Base-by-base conservation (phyloP, 2,113 vertebrate genomes). In the Ondatra zibethicus region DNA sequence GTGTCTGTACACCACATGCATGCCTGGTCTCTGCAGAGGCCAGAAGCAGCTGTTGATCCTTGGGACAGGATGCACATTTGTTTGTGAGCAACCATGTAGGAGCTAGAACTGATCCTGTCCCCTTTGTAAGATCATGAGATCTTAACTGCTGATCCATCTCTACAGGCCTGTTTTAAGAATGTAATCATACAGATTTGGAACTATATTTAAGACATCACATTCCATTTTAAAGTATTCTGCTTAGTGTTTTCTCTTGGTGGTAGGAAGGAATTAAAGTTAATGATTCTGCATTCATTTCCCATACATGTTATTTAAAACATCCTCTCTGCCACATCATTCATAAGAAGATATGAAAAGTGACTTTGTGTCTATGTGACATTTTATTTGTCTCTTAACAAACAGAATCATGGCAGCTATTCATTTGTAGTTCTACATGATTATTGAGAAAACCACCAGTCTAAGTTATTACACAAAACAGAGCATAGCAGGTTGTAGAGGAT, bases 391-490 rank as follows among this genome's bases (percentile, higher is more conserved):
- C 45, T 92, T 45, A 88, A 93, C n/a, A 96, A 93, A 87, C 25
- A 95, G 91, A 97, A 92, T 47, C 45, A 75, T 68, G 47, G 68
- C 55, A 77, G 72, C 92, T 96, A 89, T 81, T 94, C 85, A 70
- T 93, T 95, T 45, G 68, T 89, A 93, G 92, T 95, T 96, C 88
- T 93, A 96, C 13, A 23, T 47, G 36, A 91, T 94, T 97, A 87
- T 91, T 96, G 61, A 96, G 66, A 92, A 95, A 96, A 93, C 92
- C 73, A 89, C 36, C n/a, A 92, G 63, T 92, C 66, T 93, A 94
- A 89, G 47, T 87, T 87, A 84, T 93, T 91, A 75, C 63, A 89
- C 70, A 75, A 94, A 95, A 92, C 36, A 55, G 27, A 93, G 50
- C 50, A 70, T 94, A 89, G 73, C 63, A 89, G 82, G 27, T 1